A percentile compares a stretch with the other conserved stretches of the same genome.
Conservation (phyloP, 2,888 invertebrate genomes). For the Agrotis ipsilon region DNA sequence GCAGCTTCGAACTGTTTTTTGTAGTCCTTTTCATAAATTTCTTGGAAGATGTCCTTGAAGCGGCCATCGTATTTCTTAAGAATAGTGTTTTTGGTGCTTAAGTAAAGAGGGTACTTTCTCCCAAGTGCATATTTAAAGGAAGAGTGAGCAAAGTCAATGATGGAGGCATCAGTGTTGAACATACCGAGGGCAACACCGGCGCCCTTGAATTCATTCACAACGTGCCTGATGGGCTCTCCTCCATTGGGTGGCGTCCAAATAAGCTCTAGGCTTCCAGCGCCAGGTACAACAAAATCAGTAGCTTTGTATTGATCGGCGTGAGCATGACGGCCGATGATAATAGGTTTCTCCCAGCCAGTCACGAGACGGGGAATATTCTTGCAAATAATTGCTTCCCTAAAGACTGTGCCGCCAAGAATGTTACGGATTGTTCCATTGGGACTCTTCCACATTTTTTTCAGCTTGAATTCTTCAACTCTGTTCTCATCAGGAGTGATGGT, state of each 20-base stretch:
- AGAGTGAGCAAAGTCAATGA: slow-evolving; percentile 97
- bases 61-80: slow-evolving; percentile 98
- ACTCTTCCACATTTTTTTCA: slow-evolving; percentile 98
- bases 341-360: slow-evolving; percentile 98
- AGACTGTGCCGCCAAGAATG: slow-evolving; percentile 96
- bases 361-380: slow-evolving; percentile 99
- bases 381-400: slow-evolving; percentile 97
- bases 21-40: slow-evolving; percentile 97
- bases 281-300: slow-evolving; percentile 98
- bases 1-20: slow-evolving; percentile 95
- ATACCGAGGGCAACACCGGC: slow-evolving; percentile 98
- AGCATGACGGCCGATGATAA: slow-evolving; percentile 99
- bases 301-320: slow-evolving; percentile 99
- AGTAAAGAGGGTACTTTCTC: slow-evolving; percentile 96
- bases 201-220: slow-evolving; percentile 96
- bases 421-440: slow-evolving; percentile 97
- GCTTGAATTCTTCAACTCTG: slow-evolving; percentile 97
- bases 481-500: slow-evolving; percentile 99
- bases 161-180: slow-evolving; percentile 99
- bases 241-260: slow-evolving; percentile 94
- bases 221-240: slow-evolving; percentile 92
- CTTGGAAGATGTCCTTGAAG: slow-evolving; percentile 99
- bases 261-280: slow-evolving; percentile 96
- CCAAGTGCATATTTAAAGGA: slow-evolving; percentile 97
- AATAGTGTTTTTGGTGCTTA: slow-evolving; percentile 99